A percentile compares a stretch with the other conserved stretches of the same genome.
Conservation (phyloP, 2,888 invertebrate species). For the Abscondita cerata region DNA sequence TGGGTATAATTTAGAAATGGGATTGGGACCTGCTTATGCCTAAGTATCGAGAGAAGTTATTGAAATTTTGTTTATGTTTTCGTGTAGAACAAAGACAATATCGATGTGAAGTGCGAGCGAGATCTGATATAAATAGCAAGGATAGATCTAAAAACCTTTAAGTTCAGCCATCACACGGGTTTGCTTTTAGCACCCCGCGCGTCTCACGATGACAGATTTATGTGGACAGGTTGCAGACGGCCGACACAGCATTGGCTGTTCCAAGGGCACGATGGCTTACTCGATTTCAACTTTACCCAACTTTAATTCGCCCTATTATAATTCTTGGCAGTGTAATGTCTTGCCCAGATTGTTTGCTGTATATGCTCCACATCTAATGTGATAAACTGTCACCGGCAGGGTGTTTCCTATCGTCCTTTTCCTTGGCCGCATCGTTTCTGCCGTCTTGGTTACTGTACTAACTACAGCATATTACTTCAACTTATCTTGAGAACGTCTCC, state of each 20-base stretch:
- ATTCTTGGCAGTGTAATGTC: conserved; percentile 53
- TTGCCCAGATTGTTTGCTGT: conserved; percentile 53
- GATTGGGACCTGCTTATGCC: too few species aligned
- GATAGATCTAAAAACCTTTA: conserved; percentile 51
- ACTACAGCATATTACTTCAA: conserved; percentile 33
- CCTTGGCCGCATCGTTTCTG: conserved; percentile 35
- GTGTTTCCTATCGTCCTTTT: conserved; percentile 35
- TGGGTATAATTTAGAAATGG: background rate
- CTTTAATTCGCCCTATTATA: conserved; percentile 45
- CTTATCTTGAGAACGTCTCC: conserved; percentile 35
- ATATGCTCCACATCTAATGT: conserved; percentile 54
- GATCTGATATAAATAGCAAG: conserved; percentile 43
- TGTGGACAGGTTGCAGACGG: conserved; percentile 60
- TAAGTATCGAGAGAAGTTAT: too few species aligned
- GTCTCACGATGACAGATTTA: conserved; percentile 60
- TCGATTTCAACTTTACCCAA: conserved; percentile 37
- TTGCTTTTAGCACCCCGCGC: conserved; percentile 55
- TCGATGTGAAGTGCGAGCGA: conserved; percentile 39
- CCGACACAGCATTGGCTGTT: conserved; percentile 50
- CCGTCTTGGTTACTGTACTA: conserved; percentile 22
- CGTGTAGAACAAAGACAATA: conserved; percentile 36
- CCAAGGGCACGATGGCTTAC: conserved; percentile 41
- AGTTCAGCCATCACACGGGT: conserved; percentile 53
- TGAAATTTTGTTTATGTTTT: conserved; percentile 1
- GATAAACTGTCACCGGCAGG: conserved; percentile 58